Evolutionary conservation across 2,113 vertebrate genomes (phyloP).

Genomic region (Rutilus rutilus): DNA sequence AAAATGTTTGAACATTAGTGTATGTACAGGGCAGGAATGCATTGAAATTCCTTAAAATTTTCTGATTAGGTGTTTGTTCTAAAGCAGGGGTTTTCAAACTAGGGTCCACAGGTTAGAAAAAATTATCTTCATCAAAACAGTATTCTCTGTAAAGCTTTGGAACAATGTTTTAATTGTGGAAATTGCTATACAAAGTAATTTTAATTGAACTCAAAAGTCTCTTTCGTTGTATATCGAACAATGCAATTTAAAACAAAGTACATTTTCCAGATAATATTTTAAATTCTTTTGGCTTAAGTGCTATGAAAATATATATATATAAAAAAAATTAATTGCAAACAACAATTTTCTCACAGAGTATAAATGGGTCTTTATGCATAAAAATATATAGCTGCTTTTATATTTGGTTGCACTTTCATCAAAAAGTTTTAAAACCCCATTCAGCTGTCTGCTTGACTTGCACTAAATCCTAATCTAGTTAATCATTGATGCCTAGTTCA

Average conservation of each 20-base stretch:
- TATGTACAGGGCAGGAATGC: background rate
- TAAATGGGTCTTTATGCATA: too few relatives aligned
- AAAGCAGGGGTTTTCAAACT: background rate
- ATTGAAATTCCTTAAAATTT: background rate
- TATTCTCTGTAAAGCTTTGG: too few relatives aligned
- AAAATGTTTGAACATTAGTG: background rate
- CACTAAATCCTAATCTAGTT: conserved; percentile 11
- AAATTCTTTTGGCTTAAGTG: background rate
- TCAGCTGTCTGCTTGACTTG: background rate
- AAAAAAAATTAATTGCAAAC: too few relatives aligned
- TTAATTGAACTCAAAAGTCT: too few relatives aligned
- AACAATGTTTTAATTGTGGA: too few relatives aligned
- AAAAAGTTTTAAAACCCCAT: background rate
- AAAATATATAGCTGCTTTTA: background rate
- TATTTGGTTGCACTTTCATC: background rate
- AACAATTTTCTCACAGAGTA: background rate
- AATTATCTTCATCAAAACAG: too few relatives aligned
- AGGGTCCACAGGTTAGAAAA: background rate
- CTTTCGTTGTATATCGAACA: too few relatives aligned
- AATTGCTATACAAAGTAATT: too few relatives aligned
- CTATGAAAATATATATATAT: background rate
- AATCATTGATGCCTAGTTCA: background rate
- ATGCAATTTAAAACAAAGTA: background rate
- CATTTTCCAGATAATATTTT: background rate
- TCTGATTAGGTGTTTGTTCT: background rate